Evolutionary conservation across 2,888 invertebrate genomes (phyloP), one percentile per base, ranked within the genome.

Genomic region (Myathropa florea): DNA sequence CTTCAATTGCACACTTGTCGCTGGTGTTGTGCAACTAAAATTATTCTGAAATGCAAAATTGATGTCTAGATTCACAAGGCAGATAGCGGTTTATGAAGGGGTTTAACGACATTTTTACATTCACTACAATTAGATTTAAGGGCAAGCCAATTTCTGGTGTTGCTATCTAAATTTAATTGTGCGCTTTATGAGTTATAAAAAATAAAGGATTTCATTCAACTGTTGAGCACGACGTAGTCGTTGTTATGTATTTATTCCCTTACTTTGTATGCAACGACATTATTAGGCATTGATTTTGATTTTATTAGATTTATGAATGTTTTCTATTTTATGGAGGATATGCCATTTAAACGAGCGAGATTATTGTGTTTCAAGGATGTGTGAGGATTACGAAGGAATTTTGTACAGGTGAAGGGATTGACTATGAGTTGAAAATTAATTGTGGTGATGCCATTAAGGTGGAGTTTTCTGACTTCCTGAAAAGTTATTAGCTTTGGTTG

Each of bases 111-210:
- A 59, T 65, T 75, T 65, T 75, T 75, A 65, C 65, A 23, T 72
- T 28, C 46, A 63, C 72, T 75, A 65, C 65, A 75, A 75, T 75
- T 65, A 75, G 75, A 55, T 75, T 75, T 75, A 72, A 65, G 30
- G 59, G 21, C 36, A 59, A 65, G n/a, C 64, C 39, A 65, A 65
- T 75, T 75, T 59, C 39, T 65, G 65, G 36, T 59, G 59, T 75
- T 21, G 57, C 59, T 75, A 65, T 65, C 75, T 9, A 57, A 65
- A 59, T 65, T 65, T 75, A 65, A 65, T 65, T 75, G 59, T 39
- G 23, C 33, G 26, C n/a, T 59, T 75, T 75, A 65, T 65, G 75
- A 36, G 75, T 30, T 65, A 28, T 64, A 75, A 73, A 73, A 55
- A 24, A 57, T n/a, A 33, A 46, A 46, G 39, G 28, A 65, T 76